Evolutionary conservation across 2,113 vertebrate genomes (phyloP).

Genomic region (Passer domesticus): DNA sequence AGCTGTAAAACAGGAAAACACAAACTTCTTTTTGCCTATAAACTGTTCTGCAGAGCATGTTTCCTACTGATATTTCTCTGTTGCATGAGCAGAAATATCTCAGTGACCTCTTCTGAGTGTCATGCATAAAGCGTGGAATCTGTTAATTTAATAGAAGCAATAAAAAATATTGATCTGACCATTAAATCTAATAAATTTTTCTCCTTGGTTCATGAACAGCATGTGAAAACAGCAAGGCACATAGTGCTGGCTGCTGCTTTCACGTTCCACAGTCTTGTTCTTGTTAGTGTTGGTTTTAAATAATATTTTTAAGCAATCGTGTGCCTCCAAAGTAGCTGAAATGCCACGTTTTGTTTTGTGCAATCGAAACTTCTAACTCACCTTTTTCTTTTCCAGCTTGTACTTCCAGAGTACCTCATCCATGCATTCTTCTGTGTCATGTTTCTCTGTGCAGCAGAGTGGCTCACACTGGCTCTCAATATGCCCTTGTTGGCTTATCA

Average conservation of each 20-base stretch:
- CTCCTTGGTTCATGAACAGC: background rate
- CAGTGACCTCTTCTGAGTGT: background rate
- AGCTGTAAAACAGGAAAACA: background rate
- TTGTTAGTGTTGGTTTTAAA: background rate
- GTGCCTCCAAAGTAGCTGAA: background rate
- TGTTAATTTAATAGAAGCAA: background rate
- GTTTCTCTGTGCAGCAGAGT: constrained; percentile 98
- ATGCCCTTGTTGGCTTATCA: constrained; percentile 96
- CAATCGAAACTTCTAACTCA: background rate
- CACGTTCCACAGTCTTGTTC: background rate
- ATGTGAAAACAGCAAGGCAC: constrained; percentile 5
- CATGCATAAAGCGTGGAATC: background rate
- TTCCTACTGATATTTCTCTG: constrained; percentile 42
- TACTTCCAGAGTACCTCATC: constrained; percentile 99
- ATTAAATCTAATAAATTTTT: background rate
- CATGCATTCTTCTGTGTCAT: constrained; percentile 99
- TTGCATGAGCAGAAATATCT: constrained; percentile 67
- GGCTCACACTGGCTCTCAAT: constrained; percentile 97
- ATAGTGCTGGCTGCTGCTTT: background rate
- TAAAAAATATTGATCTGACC: background rate
- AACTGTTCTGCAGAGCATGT: background rate
- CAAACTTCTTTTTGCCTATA: background rate
- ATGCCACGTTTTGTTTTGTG: background rate
- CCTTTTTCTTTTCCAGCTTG: constrained; percentile 85
- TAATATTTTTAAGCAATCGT: background rate